Evolutionary conservation across 2,888 invertebrate species (phyloP), one percentile per base, ranked within the genome.

Genomic region (Pammene aurita): DNA sequence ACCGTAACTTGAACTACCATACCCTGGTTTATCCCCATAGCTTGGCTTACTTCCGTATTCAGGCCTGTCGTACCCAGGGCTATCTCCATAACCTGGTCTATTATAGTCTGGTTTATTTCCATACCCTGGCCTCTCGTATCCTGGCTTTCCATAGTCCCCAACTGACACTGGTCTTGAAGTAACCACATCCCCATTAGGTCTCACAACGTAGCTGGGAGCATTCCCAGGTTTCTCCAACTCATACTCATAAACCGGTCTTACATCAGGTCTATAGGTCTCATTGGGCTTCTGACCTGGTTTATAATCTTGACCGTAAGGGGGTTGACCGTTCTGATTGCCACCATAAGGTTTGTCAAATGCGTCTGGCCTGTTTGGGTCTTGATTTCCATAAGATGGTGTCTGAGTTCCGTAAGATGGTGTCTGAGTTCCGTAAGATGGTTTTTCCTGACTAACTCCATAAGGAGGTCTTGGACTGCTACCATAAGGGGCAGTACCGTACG

Each of bases 171-270:
- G 92, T 14, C 79, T 81, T 0, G 92, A 89, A 0, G 92, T 90
- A 6, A 92, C 80, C 5, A 89, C 77, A 14, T 87, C 83, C 0
- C 89, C 90, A 0, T 81, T 80, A 0, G 89, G 89, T 14, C 81
- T 78, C 0, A 82, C 78, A 10, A 85, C 81, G 67, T 90, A 92
- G 71, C 85, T 84, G 0, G 89, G 89, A 0, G 76, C 87, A 63
- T 87, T 80, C 0, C 61, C 72, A 0, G 89, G 87, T 57, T 80
- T 88, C 0, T 88, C 87, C 60, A 78, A n/a, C 0, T 87, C 90
- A 52, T 83, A 80, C 67, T 92, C 92, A 55, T 92, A 92, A 0
- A 92, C 92, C 2, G 92, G 92, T 71, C 84, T 90, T 0, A 88
- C 71, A 66, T 80, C 79, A 13, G 84, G 84, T 57, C 78, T 78